Percentiles rank a stretch among this genome's conserved stretches.
Evolutionary conservation across 2,113 vertebrate genomes (phyloP).

Genomic region (Balaeniceps rex): DNA sequence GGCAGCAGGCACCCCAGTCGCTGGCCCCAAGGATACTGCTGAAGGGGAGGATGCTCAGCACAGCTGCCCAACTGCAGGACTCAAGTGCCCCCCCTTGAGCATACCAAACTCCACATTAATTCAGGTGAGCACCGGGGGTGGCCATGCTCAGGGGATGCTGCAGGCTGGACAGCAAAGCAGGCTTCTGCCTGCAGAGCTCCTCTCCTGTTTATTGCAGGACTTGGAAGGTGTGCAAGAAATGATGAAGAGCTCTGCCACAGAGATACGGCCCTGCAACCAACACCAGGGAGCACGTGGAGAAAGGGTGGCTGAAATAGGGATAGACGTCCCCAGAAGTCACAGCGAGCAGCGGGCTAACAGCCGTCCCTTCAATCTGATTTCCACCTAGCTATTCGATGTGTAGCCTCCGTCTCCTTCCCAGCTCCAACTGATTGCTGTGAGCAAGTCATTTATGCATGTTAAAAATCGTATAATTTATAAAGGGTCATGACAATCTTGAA

Average conservation of each 20-base stretch:
- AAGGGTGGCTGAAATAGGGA: background rate
- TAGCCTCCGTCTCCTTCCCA: background rate
- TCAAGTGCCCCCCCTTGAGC: rapidly evolving
- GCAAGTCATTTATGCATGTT: background rate
- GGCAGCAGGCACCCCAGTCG: background rate
- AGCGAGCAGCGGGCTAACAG: background rate
- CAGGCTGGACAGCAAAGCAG: background rate
- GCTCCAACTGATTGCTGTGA: background rate
- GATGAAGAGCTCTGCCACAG: background rate
- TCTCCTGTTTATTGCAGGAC: background rate
- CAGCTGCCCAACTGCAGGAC: background rate
- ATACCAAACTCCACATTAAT: background rate
- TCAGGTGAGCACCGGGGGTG: background rate
- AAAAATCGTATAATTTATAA: background rate
- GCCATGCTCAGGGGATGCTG: background rate
- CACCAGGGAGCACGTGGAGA: background rate
- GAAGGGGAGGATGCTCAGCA: background rate
- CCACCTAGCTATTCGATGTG: background rate
- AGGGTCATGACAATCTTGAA: background rate
- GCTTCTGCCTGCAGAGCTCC: background rate
- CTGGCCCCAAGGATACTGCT: background rate
- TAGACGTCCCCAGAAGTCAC: background rate
- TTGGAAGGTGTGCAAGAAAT: background rate
- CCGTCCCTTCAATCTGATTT: background rate
- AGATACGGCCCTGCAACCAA: rapidly evolving